Conservation (phyloP, 2,888 invertebrate species). For the Bellardia bayeri region DNA sequence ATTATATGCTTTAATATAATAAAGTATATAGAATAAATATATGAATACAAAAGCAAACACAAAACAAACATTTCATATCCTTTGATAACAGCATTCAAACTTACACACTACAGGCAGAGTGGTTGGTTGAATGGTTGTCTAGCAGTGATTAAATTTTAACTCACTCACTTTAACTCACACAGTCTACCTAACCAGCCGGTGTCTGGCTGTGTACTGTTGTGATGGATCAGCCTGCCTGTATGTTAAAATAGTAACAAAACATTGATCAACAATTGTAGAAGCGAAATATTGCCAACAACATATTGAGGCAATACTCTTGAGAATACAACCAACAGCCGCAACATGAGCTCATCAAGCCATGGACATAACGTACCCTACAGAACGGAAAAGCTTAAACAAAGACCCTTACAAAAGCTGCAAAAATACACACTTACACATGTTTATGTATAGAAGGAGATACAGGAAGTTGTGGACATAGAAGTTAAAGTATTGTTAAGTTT, state of each 20-base stretch:
- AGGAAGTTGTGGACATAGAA: conserved; percentile 56
- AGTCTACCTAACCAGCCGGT: neutral
- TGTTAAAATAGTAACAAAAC: conserved; percentile 31
- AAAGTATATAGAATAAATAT: conserved; percentile 28
- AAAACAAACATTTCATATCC: conserved; percentile 38
- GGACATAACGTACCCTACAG: conserved; percentile 15
- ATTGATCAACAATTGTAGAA: conserved; percentile 67
- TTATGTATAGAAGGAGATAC: neutral
- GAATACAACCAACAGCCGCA: conserved; percentile 59
- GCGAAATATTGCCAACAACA: conserved; percentile 58
- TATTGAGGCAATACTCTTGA: conserved; percentile 61
- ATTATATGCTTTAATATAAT: conserved; percentile 42
- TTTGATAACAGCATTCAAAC: conserved; percentile 6
- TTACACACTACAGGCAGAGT: conserved; percentile 2
- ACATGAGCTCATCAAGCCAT: conserved; percentile 62
- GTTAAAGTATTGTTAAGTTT: conserved; percentile 56
- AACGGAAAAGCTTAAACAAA: conserved; percentile 57
- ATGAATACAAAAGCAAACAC: conserved; percentile 42
- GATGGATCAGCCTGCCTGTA: conserved; percentile 42
- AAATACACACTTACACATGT: neutral
- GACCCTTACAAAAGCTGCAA: conserved; percentile 33
- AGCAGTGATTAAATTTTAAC: conserved; percentile 34
- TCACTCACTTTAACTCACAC: conserved; percentile 24
- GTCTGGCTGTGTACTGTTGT: conserved; percentile 5
- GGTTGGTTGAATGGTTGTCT: conserved; percentile 21